These are phyloP conservation scores for Bolborhynchus lineola DNA, from an alignment of 2,113 vertebrate species.

Conservation along the genomic window DNA sequence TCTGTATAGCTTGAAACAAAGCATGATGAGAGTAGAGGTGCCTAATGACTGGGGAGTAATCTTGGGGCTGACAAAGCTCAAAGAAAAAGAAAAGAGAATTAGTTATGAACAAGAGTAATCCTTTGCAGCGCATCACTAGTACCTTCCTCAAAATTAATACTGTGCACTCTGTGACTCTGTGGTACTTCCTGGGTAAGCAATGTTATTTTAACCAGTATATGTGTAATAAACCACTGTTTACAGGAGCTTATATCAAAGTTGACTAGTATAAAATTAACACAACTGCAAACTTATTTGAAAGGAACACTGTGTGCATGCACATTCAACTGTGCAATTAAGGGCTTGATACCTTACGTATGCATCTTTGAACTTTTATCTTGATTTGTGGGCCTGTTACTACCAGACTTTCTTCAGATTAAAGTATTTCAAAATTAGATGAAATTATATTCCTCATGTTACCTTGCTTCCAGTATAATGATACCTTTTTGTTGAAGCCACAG, in stretches of 20 bases:
- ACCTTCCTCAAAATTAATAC: not conserved
- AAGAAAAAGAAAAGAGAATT: not conserved
- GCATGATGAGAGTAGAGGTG: not conserved
- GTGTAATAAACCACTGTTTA: not conserved
- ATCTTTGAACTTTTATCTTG: constrained; percentile 51
- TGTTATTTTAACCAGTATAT: not conserved
- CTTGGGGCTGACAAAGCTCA: not conserved
- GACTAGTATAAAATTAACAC: not conserved
- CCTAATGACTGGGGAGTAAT: not conserved
- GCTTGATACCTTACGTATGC: not conserved
- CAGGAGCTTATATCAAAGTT: not conserved
- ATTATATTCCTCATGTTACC: not conserved
- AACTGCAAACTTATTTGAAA: not conserved
- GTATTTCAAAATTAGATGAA: constrained; percentile 15
- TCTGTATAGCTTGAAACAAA: not conserved
- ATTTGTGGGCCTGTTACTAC: constrained; percentile 14
- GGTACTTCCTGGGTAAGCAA: not conserved
- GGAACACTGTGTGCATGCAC: not conserved
- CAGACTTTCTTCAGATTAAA: not conserved
- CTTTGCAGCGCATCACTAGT: not conserved
- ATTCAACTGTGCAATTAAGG: not conserved
- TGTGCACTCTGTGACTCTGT: not conserved
- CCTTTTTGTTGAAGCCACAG: not conserved
- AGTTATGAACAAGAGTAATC: not conserved
- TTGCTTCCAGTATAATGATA: not conserved